These are phyloP conservation scores for Trogon surrucura DNA, from an alignment of 2,113 vertebrate genomes.

Conservation along the genomic window DNA sequence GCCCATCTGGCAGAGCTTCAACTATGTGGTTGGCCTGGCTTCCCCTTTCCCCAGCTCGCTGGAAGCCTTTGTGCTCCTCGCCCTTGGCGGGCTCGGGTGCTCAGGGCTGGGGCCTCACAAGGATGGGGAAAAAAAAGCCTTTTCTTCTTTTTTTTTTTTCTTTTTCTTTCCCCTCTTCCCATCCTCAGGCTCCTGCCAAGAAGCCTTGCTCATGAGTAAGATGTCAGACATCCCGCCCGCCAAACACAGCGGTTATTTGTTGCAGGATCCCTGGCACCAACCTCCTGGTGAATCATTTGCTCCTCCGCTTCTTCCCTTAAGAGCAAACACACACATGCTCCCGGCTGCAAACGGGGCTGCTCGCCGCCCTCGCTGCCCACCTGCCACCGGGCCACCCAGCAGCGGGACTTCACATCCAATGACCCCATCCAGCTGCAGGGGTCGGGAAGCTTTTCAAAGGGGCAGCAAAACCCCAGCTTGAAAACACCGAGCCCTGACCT, in stretches of 20 bases:
- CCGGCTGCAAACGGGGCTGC: rapidly evolving
- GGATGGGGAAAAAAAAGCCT: neutral
- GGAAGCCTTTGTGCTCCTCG: rapidly evolving
- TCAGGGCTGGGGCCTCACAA: rapidly evolving
- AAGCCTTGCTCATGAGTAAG: neutral
- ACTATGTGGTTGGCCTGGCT: neutral
- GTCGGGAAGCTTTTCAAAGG: too few species aligned
- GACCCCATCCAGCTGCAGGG: neutral
- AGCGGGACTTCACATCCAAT: rapidly evolving
- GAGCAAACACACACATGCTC: neutral
- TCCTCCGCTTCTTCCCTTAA: neutral
- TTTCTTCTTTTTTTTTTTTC: neutral
- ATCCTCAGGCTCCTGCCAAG: neutral
- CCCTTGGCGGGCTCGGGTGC: neutral
- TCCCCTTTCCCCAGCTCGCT: neutral
- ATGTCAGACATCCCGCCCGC: neutral
- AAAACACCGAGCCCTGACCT: neutral
- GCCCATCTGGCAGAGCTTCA: neutral
- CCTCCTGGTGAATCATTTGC: neutral
- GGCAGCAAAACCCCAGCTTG: neutral
- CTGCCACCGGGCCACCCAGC: rapidly evolving
- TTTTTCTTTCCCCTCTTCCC: neutral
- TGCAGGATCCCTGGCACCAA: neutral
- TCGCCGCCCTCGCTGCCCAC: rapidly evolving
- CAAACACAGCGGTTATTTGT: neutral